phyloP scores from a whole-genome alignment of 2,888 invertebrate genomes.

The Dinocampus coccinellae region DNA sequence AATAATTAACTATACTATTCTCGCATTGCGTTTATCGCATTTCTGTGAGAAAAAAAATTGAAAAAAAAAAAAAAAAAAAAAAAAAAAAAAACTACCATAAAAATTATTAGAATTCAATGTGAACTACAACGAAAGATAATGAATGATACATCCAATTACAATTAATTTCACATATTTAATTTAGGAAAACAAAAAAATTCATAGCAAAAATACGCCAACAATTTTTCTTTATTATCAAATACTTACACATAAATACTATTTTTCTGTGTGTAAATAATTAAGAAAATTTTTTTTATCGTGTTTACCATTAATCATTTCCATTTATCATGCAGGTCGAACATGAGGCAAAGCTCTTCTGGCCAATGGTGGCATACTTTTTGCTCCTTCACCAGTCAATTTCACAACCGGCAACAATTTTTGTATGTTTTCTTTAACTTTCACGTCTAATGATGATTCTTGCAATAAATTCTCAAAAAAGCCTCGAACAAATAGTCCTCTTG shows the following conservation, averaged over 20 bases:
- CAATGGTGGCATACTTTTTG: conserved; percentile 26
- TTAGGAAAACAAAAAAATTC: background rate
- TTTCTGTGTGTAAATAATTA: background rate
- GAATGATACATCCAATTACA: background rate
- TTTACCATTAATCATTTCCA: background rate
- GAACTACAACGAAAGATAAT: background rate
- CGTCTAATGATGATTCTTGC: conserved; percentile 20
- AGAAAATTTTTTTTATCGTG: background rate
- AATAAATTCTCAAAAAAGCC: conserved; percentile 37
- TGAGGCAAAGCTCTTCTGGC: background rate
- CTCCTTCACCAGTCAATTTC: conserved; percentile 33
- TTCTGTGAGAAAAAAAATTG: background rate
- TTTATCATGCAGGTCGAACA: background rate
- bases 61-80: too few species aligned
- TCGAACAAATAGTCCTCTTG: conserved; percentile 43
- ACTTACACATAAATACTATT: background rate
- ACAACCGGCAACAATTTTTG: conserved; percentile 36
- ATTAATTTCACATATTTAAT: background rate
- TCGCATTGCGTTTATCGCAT: background rate
- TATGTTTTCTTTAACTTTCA: conserved; percentile 30
- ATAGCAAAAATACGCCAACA: background rate
- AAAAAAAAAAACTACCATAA: background rate
- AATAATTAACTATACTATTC: background rate
- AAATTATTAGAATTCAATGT: background rate
- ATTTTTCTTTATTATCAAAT: background rate